Percentiles rank a stretch among this genome's conserved stretches.
Evolutionary conservation across 1,140 invertebrate genomes (phyloP).

Genomic region (Apis laboriosa): DNA sequence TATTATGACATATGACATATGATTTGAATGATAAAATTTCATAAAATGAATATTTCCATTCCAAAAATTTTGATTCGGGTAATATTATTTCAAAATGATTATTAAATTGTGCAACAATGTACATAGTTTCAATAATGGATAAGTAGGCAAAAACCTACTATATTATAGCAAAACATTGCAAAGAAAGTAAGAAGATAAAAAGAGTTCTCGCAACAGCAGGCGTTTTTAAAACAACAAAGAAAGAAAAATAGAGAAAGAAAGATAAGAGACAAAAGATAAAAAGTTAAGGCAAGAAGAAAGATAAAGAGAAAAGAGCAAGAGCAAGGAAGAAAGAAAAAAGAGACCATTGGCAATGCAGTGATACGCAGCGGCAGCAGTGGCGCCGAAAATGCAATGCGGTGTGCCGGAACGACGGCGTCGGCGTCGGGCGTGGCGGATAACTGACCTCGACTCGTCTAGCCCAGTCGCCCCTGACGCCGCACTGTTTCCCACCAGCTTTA

Average conservation of each 20-base stretch:
- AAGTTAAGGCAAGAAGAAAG: not conserved
- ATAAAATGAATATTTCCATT: not conserved
- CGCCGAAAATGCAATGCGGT: conserved; percentile 73
- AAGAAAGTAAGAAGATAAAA: not conserved
- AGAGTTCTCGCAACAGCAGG: not conserved
- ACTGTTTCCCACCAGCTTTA: conserved; percentile 26
- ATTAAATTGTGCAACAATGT: not conserved
- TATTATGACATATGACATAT: not conserved
- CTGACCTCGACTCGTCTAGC: conserved; percentile 73
- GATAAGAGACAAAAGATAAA: not conserved
- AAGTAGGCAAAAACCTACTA: conserved; percentile 12
- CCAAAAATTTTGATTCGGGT: not conserved
- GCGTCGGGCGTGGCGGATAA: conserved; percentile 76
- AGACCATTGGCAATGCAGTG: conserved; percentile 64
- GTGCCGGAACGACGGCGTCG: conserved; percentile 65
- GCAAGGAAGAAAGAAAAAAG: conserved; percentile 15
- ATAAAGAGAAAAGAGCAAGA: not conserved
- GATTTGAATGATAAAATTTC: not conserved
- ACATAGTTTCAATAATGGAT: conserved; percentile 29
- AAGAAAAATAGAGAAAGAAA: not conserved
- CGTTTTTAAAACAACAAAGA: not conserved
- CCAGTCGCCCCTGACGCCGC: conserved; percentile 55
- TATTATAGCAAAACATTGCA: not conserved
- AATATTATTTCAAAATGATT: not conserved
- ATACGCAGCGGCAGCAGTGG: conserved; percentile 64